Evolutionary conservation across 2,797 vertebrate species (phyloP).

Genomic region (Alectoris magna): DNA sequence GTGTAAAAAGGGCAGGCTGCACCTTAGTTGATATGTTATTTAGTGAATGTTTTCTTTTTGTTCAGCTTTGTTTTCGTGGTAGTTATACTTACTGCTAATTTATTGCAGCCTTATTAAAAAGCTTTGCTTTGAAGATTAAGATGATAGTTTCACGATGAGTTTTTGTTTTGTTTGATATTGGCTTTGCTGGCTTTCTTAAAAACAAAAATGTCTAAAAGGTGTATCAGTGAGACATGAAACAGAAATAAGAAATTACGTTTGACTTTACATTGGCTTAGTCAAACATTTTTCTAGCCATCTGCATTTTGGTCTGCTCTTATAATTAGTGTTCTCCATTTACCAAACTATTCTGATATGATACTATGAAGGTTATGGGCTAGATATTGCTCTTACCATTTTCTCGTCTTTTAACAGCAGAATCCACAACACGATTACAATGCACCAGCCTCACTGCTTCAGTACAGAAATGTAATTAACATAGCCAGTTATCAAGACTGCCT

Average conservation of each 20-base stretch:
- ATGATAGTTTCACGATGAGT: not conserved
- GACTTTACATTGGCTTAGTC: not conserved
- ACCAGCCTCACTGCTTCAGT: not conserved
- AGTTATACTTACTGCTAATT: constrained; percentile 1
- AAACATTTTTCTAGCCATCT: constrained; percentile 4
- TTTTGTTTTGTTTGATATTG: constrained; percentile 1
- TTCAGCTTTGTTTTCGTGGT: not conserved
- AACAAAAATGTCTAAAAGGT: not conserved
- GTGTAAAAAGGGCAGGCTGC: not conserved
- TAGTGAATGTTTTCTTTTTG: not conserved
- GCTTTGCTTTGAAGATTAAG: constrained; percentile 23
- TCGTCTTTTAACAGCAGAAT: not conserved
- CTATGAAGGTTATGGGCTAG: not conserved
- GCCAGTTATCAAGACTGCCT: not conserved
- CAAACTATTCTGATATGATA: not conserved
- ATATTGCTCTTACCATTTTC: not conserved
- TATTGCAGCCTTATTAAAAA: constrained; percentile 37
- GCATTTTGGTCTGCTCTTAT: not conserved
- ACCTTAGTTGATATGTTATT: not conserved
- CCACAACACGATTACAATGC: rapidly evolving
- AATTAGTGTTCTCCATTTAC: not conserved
- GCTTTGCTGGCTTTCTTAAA: not conserved
- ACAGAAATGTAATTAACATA: not conserved
- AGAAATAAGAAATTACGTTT: not conserved
- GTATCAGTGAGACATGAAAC: not conserved